Conservation (phyloP, 2,888 invertebrate species). For the Blomia tropicalis region DNA sequence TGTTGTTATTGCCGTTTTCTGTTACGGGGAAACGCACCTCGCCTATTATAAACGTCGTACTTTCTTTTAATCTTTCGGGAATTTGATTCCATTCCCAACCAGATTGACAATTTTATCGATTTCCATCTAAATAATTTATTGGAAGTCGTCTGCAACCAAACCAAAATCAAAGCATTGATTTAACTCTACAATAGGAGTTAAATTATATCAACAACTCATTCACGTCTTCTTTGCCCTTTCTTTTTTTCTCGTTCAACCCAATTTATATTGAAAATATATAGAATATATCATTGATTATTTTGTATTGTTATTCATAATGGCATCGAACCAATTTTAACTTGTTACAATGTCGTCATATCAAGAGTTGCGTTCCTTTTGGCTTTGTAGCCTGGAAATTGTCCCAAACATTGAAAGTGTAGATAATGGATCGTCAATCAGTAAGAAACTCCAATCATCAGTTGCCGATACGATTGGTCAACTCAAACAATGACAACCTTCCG, state of each 20-base stretch:
- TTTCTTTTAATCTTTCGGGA: no score
- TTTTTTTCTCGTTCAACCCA: no score
- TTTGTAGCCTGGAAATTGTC: not conserved
- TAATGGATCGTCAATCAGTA: not conserved
- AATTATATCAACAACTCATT: not conserved
- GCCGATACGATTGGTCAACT: not conserved
- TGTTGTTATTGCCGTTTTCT: no score
- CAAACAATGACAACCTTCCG: not conserved
- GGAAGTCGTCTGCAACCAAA: no score
- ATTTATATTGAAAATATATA: not conserved
- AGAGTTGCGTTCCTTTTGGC: not conserved
- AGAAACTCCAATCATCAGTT: not conserved
- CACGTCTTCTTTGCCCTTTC: not conserved
- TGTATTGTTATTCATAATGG: constrained; percentile 3
- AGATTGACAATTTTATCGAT: no score
- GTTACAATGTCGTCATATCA: not conserved
- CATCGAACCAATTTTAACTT: not conserved
- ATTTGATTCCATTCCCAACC: no score
- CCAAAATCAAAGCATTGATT: no score
- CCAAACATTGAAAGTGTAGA: not conserved
- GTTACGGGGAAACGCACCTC: no score
- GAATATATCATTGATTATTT: not conserved
- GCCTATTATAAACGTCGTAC: no score
- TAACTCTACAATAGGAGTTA: not conserved
- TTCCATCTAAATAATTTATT: no score